Evolutionary conservation across 2,888 invertebrate species (phyloP), one percentile per base, ranked within the genome.

Genomic region (Megastigmus dorsalis): DNA sequence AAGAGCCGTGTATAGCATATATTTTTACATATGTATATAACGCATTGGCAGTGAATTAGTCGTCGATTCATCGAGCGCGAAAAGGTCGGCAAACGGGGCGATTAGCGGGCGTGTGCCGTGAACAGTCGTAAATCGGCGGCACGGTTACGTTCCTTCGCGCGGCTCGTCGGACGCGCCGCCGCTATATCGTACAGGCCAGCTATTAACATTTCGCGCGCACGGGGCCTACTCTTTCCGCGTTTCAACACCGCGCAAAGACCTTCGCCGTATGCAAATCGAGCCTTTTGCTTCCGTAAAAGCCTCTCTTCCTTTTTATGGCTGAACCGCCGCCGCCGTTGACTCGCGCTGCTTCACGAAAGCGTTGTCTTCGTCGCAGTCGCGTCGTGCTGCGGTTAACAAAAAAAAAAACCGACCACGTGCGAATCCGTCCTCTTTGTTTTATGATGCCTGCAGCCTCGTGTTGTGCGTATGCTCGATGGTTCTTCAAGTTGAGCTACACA

Each of bases 241-340:
- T 69, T 74, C 74, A 28, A 55, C 72, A 36, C n/a, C 60, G 66
- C 72, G 60, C 30, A 54, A 38, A 77, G 79, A 72, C 76, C 78
- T 79, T 77, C 75, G 57, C 9, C 60, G 75, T 78, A 78, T 77
- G 79, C 74, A 77, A 77, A 78, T 60, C 33, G 38, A 15, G 38
- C 15, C 54, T 52, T 50, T 71, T 66, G 67, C 70, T 79, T 78
- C 76, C 77, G 77, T 71, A 76, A 75, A 68, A 74, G 60, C 59
- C 43, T 57, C 62, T 67, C 75, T 65, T 74, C 52, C 54, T 76
- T 73, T 68, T 62, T 68, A 60, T 30, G 57, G 52, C 5, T 30
- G 33, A 26, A 4, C n/a, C 20, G 6, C 15, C 36, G 5, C 15
- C 41, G 10, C 50, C n/a, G n/a, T n/a, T n/a, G n/a, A n/a, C n/a